Base-by-base conservation (phyloP, 1,140 invertebrate species). In the Batillaria attramentaria region DNA sequence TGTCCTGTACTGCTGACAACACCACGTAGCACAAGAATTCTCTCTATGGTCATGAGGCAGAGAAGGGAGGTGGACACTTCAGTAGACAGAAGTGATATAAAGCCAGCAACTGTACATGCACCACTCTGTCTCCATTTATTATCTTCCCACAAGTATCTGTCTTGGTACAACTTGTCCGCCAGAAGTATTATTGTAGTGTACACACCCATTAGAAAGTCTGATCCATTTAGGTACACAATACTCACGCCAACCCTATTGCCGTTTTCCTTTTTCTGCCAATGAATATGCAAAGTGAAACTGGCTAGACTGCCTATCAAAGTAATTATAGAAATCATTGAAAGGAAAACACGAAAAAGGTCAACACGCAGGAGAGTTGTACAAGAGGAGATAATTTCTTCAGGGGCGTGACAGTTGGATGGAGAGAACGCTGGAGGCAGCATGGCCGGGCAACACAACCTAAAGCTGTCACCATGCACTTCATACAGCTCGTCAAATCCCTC, bases 21-120 rank as follows among this genome's bases (percentile, higher is more conserved):
- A 66, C 13, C 66, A 16, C 84, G 80, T 39, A 88, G 77, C 16
- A 79, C 81, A 1, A 86, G 24, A 43, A 84, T 80, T 13, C 87
- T 46, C 60, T 88, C 88, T 13, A 85, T 20, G 3, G 88, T 85
- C 10, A 89, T 87, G 1, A 88, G 72, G 33, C 75, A 79, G 0
- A 89, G 75, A 60, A 85, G 83, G 62, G 84, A 65, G 35, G 84
- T 81, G 1, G 86, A 87, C 0, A 79, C 77, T 68, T 88, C 85
- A 57, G 74, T 84, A 6, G 86, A 87, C 16, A 87, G 54, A 8
- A 83, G 83, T 18, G 85, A 78, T 16, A 87, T 39, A 35, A 87
- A 81, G 10, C 87, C 87, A 31, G 87, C 86, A 13, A 83, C 5
- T 68, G 78, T 75, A 70, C 87, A 89, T 1, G 72, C 33, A 0